Evolutionary conservation across 1,140 invertebrate species (phyloP), one percentile per base, ranked within the genome.

Genomic region (Harpegnathos saltator): DNA sequence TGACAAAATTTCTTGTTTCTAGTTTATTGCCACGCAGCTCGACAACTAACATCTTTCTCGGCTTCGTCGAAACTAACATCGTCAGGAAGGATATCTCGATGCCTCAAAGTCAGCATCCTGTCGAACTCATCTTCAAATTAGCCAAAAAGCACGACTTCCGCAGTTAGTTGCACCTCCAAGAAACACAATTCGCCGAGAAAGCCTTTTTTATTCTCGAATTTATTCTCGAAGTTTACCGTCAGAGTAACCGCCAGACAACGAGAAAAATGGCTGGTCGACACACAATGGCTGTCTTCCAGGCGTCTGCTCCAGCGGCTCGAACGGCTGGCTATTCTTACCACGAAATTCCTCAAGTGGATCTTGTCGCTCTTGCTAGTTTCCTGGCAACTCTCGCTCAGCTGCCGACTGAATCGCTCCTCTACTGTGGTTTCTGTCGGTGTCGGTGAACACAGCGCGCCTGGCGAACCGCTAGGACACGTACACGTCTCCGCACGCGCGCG

Each of bases 361-460:
- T 80, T 80, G 65, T 71, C 75, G 65, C 75, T 71, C 22, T 71
- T 80, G 75, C 75, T 80, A 71, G 33, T 80, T 80, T 71, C 75
- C 75, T 80, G 75, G 75, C 75, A 80, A 54, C 65, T 58, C n/a
- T 9, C n/a, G 33, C 29, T 58, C 24, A 33, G 52, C 52, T 24
- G 38, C 33, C 65, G 75, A 80, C 50, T n/a, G n/a, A 80, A 80
- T 71, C 75, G 65, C 71, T 44, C 52, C 69, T 44, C 54, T n/a
- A 26, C 24, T 65, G 52, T 33, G 52, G 44, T 52, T 48, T 80
- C 50, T 38, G 33, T 44, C 38, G 38, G 38, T 71, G 75, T 69
- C 54, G 33, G 50, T 68, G 63, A 62, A 24, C 56, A 17, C 5
- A 22, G 22, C 71, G 33, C 19, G 56, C 24, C 56, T 22, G 50